A percentile compares a stretch with the other conserved stretches of the same genome.
These are phyloP conservation scores for Ceratina australensis DNA, from an alignment of 1,140 invertebrate genomes.

Conservation along the genomic window DNA sequence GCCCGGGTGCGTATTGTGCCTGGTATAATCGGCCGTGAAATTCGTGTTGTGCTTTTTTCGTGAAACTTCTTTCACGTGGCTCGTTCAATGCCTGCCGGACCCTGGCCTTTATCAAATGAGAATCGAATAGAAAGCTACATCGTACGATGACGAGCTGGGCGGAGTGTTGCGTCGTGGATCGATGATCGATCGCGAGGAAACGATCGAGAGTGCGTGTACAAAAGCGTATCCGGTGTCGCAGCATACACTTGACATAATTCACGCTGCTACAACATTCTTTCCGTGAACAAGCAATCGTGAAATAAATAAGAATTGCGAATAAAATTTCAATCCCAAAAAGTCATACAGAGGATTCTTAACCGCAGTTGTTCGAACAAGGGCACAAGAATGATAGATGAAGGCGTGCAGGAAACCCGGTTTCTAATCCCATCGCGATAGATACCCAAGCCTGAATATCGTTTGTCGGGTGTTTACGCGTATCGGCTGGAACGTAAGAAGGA, in stretches of 20 bases:
- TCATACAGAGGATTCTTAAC: too few species aligned
- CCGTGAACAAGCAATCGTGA: too few species aligned
- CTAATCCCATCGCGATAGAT: conserved; percentile 56
- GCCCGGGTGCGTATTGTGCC: conserved; percentile 63
- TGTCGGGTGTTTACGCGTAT: conserved; percentile 38
- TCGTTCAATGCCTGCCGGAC: conserved; percentile 55
- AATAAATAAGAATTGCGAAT: too few species aligned
- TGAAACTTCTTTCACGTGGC: conserved; percentile 67
- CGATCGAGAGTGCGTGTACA: conserved; percentile 5
- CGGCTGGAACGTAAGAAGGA: conserved; percentile 22
- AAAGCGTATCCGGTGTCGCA: not conserved
- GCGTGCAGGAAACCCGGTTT: conserved; percentile 39
- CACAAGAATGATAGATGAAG: not conserved
- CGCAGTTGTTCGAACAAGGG: not conserved
- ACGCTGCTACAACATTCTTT: not conserved
- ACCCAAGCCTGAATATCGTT: conserved; percentile 41
- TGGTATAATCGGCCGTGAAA: conserved; percentile 76
- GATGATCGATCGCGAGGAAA: conserved; percentile 75
- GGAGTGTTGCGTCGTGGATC: conserved; percentile 45
- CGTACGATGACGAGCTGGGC: conserved; percentile 63
- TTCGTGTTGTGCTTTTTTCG: conserved; percentile 76
- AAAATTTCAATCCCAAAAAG: too few species aligned
- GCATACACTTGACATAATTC: too few species aligned
- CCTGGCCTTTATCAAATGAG: conserved; percentile 36
- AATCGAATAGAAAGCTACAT: conserved; percentile 56